Conservation (phyloP, 2,113 vertebrate genomes). For the Ellobius talpinus region DNA sequence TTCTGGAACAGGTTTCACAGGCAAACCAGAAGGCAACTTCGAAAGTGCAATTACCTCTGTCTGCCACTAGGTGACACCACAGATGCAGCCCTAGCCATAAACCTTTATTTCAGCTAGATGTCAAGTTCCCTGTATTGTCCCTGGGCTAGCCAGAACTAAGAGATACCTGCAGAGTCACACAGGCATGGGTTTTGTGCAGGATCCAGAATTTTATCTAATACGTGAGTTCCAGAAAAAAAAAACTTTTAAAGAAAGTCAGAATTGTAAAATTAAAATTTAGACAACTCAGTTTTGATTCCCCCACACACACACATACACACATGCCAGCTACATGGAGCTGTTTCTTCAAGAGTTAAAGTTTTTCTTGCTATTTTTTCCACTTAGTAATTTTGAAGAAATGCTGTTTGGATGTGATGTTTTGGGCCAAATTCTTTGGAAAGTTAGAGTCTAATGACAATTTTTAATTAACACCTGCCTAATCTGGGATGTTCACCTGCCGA, state of each 20-base stretch:
- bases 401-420: background rate
- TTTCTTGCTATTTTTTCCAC: background rate
- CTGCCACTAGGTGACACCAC: slow-evolving; percentile 62
- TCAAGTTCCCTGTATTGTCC: background rate
- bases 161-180: background rate
- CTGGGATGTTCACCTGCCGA: background rate
- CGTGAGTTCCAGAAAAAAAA: background rate
- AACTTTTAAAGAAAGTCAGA: background rate
- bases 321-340: background rate
- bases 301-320: background rate
- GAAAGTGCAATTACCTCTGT: background rate
- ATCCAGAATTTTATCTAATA: background rate
- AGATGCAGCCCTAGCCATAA: background rate
- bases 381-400: background rate
- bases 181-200: background rate
- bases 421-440: background rate
- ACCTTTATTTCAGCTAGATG: background rate
- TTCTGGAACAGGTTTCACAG: background rate
- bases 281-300: background rate
- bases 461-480: background rate
- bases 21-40: too few species aligned
- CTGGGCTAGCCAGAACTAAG: background rate
- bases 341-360: background rate
- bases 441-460: background rate
- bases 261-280: slow-evolving; percentile 28